Evolutionary conservation across 2,797 vertebrate species (phyloP), one percentile per base, ranked within the genome.

Genomic region (Sebastiscus tertius): DNA sequence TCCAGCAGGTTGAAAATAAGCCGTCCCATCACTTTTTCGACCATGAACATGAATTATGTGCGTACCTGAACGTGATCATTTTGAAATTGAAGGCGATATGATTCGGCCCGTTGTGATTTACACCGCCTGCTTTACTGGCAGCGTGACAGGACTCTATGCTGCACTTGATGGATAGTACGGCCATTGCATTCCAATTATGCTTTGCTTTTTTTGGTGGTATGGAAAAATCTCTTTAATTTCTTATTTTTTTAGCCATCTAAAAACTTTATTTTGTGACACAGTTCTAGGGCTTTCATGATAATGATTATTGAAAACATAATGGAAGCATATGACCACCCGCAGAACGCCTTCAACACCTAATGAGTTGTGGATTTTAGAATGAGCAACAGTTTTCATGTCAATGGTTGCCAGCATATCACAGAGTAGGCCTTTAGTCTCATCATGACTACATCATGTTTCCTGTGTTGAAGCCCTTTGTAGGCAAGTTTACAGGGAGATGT

Each of bases 41-140:
- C 9, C 64, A 46, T 60, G 60, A 69, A 65, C 39, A 42, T 70
- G 69, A 73, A 64, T 77, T 80, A 52, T 74, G 39, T 61, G 64
- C 60, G 60, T 39, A 54, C 73, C 36, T 77, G 11, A 33, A 72
- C 18, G 46, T 16, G 49, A 72, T 80, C 61, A 72, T 71, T 83
- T 52, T 52, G 31, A 73, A 31, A 29, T 73, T 46, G 46, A 26
- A 75, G 55, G 61, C 56, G 52, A 72, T 61, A 20, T 20, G 22
- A 66, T 67, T 36, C 1, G 10, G 65, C 27, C 27, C 1, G 8
- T 22, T 18, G 26, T 33, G 42, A 71, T 83, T 75, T 60, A 79
- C 20, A 1, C 55, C 9, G 54, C 34, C 26, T 42, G 39, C 58
- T 5, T 55, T 16, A 29, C 73, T n/a, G 69, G 39, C 63, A 22